Evolutionary conservation across 1,140 invertebrate species (phyloP).

Genomic region (Ganaspis sp.): DNA sequence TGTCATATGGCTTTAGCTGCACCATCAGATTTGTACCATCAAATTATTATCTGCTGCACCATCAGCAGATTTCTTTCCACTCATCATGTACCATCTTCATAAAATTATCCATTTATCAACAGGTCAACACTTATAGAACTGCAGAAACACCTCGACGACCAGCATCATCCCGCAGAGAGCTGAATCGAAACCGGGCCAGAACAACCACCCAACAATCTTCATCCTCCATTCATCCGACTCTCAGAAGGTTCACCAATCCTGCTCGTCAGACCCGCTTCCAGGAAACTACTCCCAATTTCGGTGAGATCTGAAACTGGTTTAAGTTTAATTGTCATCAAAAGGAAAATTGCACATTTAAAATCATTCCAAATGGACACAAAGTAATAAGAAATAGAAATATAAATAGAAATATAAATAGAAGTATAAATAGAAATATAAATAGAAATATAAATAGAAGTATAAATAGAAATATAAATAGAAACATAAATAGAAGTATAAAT

Average conservation of each 20-base stretch:
- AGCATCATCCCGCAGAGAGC: constrained; percentile 38
- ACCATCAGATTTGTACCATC: too few species aligned
- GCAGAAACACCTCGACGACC: constrained; percentile 50
- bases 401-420: too few species aligned
- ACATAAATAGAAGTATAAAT: too few species aligned
- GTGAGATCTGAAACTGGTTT: neutral
- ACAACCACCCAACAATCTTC: neutral
- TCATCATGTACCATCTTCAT: neutral
- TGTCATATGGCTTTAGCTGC: constrained; percentile 48
- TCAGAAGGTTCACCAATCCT: neutral
- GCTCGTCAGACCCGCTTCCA: neutral
- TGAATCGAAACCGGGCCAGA: constrained; percentile 2
- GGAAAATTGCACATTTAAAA: too few species aligned
- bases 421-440: too few species aligned
- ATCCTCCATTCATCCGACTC: neutral
- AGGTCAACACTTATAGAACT: constrained; percentile 60
- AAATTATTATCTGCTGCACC: too few species aligned
- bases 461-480: too few species aligned
- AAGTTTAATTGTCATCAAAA: neutral
- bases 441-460: too few species aligned
- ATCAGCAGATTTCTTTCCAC: neutral
- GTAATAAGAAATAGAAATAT: too few species aligned
- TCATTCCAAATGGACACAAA: too few species aligned
- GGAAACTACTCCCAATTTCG: neutral
- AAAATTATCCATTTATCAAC: constrained; percentile 39